Evolutionary conservation across 1,140 invertebrate species (phyloP).

Genomic region (Orchesella cincta): DNA sequence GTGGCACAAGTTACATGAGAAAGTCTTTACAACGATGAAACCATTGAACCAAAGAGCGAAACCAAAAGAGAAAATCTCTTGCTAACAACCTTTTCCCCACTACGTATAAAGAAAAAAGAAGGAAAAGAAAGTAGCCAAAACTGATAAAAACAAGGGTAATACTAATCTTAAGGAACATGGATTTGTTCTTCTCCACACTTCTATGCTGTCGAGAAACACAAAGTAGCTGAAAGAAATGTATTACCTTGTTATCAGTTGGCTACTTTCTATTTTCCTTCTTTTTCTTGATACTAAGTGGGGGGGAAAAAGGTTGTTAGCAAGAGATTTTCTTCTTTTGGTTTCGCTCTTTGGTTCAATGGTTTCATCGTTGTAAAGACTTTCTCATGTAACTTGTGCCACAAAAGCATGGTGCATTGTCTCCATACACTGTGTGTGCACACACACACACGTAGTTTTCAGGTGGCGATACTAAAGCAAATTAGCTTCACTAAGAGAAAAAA

Average conservation of each 20-base stretch:
- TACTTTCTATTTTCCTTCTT: too few relatives aligned
- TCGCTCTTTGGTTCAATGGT: background rate
- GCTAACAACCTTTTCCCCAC: background rate
- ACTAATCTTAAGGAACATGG: background rate
- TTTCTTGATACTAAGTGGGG: too few relatives aligned
- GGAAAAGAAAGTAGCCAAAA: background rate
- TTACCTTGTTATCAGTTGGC: too few relatives aligned
- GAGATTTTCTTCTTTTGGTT: background rate
- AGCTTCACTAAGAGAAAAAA: background rate
- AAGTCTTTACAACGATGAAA: background rate
- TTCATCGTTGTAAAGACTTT: background rate
- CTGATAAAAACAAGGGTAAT: background rate
- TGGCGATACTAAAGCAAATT: background rate
- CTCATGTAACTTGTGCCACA: too few relatives aligned
- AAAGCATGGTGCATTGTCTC: too few relatives aligned
- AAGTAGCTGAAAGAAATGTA: background rate
- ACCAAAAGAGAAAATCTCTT: background rate
- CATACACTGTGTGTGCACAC: too few relatives aligned
- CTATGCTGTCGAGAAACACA: background rate
- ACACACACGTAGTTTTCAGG: too few relatives aligned
- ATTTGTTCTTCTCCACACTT: background rate
- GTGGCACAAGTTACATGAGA: too few relatives aligned
- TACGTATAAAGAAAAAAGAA: background rate
- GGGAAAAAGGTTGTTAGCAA: background rate
- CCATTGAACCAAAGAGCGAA: background rate